phyloP scores from a whole-genome alignment of 2,888 invertebrate species.

The Gymnocheta viridis region DNA sequence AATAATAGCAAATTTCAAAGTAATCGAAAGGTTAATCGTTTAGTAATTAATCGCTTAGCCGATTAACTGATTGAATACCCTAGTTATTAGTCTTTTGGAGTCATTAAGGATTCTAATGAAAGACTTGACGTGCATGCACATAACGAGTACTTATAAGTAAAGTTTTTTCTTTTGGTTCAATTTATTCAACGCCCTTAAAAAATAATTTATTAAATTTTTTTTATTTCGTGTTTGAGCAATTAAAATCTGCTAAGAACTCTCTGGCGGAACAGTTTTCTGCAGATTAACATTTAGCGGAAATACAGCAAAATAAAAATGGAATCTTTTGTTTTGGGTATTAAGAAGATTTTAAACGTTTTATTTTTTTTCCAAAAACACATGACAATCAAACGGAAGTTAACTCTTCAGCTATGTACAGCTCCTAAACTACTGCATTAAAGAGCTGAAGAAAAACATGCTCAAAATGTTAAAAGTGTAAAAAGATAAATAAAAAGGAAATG shows the following conservation, averaged over 20 bases:
- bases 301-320: not conserved
- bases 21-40: too few species aligned
- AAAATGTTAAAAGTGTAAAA: constrained; percentile 1
- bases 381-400: not conserved
- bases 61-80: too few species aligned
- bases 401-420: not conserved
- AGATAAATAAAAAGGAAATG: not conserved
- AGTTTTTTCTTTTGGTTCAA: too few species aligned
- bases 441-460: not conserved
- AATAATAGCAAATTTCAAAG: too few species aligned
- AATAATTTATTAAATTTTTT: not conserved
- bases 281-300: not conserved
- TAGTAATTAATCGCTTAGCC: too few species aligned
- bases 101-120: too few species aligned
- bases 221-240: not conserved
- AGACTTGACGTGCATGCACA: too few species aligned
- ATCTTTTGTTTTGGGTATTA: not conserved
- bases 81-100: too few species aligned
- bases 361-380: not conserved
- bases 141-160: too few species aligned
- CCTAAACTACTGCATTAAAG: not conserved
- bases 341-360: not conserved
- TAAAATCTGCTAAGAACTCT: not conserved
- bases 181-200: too few species aligned
- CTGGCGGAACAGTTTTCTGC: not conserved